Percentiles rank a stretch among this genome's conserved stretches.
Conservation (phyloP, 1,140 invertebrate genomes). For the Sitophilus oryzae region DNA sequence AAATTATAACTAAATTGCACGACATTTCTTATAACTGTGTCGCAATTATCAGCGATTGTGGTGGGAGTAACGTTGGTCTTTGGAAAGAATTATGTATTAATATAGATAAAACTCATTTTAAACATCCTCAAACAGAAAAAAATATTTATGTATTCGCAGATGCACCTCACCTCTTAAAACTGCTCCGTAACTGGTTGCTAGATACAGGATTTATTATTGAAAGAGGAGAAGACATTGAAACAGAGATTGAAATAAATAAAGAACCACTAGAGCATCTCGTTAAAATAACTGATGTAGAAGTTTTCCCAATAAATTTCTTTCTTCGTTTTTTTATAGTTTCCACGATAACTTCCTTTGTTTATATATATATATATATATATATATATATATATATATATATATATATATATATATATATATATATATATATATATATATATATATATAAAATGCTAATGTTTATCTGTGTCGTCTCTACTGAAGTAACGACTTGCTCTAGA, state of each 20-base stretch:
- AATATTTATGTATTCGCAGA: constrained; percentile 27
- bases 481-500: no score
- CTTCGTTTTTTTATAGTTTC: no score
- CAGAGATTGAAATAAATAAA: constrained; percentile 15
- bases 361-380: no score
- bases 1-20: no score
- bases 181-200: constrained; percentile 28
- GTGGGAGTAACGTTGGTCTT: constrained; percentile 32
- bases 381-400: no score
- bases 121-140: constrained; percentile 23
- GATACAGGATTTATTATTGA: constrained; percentile 22
- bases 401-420: no score
- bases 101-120: constrained; percentile 19
- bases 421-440: no score
- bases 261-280: constrained; percentile 1
- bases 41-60: constrained; percentile 38
- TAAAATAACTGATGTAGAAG: no score
- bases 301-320: no score
- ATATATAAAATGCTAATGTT: no score
- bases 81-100: constrained; percentile 34
- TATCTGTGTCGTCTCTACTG: no score
- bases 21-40: constrained; percentile 34
- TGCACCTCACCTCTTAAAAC: constrained; percentile 26
- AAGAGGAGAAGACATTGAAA: not conserved
- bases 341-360: no score